Conservation (phyloP, 35 echinoderm and acorn worm genomes). For the Diadema setosum region DNA sequence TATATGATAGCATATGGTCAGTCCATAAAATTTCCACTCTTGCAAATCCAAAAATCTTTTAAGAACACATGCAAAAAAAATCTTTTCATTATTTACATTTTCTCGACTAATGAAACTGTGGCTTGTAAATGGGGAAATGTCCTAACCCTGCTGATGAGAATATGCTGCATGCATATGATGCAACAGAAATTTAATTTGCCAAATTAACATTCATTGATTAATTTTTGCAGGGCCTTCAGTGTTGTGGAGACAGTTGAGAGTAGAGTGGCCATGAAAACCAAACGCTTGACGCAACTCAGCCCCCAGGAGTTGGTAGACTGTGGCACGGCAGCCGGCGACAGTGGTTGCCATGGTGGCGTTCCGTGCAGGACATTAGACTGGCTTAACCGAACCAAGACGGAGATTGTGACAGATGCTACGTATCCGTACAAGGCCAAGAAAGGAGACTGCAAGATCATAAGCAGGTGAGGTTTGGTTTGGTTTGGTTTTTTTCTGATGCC, state of each 20-base stretch:
- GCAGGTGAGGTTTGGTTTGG: background rate
- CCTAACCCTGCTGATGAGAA: background rate
- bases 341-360: constrained; percentile 69
- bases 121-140: background rate
- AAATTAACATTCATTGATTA: too few species aligned
- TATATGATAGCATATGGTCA: too few species aligned
- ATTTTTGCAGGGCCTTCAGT: constrained; percentile 79
- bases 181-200: background rate
- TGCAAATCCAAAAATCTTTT: background rate
- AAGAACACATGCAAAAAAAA: background rate
- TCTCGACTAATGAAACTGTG: background rate
- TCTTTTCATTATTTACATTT: background rate
- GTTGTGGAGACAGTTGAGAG: constrained; percentile 81
- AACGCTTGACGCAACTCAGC: constrained; percentile 53
- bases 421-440: constrained; percentile 66
- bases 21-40: too few species aligned
- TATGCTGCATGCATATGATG: background rate
- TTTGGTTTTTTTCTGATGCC: background rate
- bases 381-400: constrained; percentile 43
- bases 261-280: constrained; percentile 54
- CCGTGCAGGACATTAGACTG: constrained; percentile 51
- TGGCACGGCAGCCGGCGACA: background rate
- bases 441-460: constrained; percentile 3
- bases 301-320: constrained; percentile 89
- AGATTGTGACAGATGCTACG: constrained; percentile 27